Conservation (phyloP, 2,113 vertebrate genomes). For the Suncus etruscus region DNA sequence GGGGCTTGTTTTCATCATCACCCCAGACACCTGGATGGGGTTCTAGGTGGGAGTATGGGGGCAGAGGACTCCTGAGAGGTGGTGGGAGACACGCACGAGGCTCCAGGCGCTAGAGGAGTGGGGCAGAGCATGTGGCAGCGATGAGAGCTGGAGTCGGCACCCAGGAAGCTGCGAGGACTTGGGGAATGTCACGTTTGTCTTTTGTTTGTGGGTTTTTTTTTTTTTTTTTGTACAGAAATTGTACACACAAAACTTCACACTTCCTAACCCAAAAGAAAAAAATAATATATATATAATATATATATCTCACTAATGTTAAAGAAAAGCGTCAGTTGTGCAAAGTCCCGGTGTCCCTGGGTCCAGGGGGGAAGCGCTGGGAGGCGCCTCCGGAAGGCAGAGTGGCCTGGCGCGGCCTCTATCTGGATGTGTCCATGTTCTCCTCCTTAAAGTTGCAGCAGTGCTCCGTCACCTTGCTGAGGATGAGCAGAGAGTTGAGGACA, state of each 20-base stretch:
- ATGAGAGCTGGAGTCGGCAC: constrained; percentile 78
- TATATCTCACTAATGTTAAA: constrained; percentile 87
- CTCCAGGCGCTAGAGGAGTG: constrained; percentile 28
- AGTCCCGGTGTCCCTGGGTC: constrained; percentile 85
- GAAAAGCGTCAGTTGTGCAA: constrained; percentile 90
- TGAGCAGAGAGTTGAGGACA: constrained; percentile 70
- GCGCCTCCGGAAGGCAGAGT: neutral
- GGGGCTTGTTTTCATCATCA: constrained; percentile 22
- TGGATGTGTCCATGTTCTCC: constrained; percentile 97
- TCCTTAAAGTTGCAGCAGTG: constrained; percentile 97
- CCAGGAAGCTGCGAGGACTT: constrained; percentile 77
- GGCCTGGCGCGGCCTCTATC: constrained; percentile 88
- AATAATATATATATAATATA: constrained; percentile 82
- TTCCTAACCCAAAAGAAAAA: constrained; percentile 84
- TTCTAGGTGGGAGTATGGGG: neutral
- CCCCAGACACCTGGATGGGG: neutral
- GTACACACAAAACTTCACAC: constrained; percentile 89
- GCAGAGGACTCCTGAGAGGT: constrained; percentile 59
- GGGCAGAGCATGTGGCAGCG: constrained; percentile 61
- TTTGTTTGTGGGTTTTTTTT: constrained; percentile 83
- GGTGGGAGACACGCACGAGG: constrained; percentile 65
- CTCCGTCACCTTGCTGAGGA: constrained; percentile 95
- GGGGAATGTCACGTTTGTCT: constrained; percentile 65
- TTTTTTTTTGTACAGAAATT: constrained; percentile 88
- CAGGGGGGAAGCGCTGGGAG: constrained; percentile 80